These are phyloP conservation scores for Megaceryle maxima DNA, from an alignment of 2,113 vertebrate genomes.

Conservation along the genomic window DNA sequence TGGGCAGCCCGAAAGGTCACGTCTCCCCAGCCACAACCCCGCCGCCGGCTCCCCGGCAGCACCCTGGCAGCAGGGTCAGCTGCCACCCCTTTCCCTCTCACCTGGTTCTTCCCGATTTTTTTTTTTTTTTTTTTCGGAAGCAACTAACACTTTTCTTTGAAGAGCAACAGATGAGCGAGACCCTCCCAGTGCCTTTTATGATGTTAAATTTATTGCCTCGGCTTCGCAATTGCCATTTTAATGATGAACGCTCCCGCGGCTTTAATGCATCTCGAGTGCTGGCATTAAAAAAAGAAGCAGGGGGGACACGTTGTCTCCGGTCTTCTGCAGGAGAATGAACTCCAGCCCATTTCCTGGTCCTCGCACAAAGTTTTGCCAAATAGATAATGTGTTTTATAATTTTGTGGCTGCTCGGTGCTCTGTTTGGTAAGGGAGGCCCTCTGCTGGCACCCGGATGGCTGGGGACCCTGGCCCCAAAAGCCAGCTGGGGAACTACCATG, in stretches of 20 bases:
- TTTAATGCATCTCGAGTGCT: constrained; percentile 15
- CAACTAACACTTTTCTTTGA: constrained; percentile 27
- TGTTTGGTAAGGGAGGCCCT: constrained; percentile 51
- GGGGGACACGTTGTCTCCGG: not conserved
- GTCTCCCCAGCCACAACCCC: not conserved
- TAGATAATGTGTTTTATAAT: constrained; percentile 9
- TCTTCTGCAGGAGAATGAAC: constrained; percentile 31
- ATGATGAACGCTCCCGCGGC: constrained; percentile 24
- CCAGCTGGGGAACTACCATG: not conserved
- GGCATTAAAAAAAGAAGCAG: not conserved
- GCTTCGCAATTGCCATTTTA: constrained; percentile 39
- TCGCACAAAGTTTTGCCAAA: constrained; percentile 45
- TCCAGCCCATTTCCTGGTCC: constrained; percentile 38
- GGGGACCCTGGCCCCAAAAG: not conserved
- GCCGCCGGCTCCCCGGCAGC: not conserved
- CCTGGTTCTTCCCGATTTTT: not conserved
- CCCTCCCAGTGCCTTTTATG: constrained; percentile 50
- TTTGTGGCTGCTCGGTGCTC: not conserved
- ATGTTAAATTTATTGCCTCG: constrained; percentile 52
- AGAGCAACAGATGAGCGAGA: constrained; percentile 52
- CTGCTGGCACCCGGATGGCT: constrained; percentile 22
- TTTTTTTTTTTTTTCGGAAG: not conserved
- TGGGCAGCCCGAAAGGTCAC: not conserved
- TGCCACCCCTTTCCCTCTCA: not conserved
- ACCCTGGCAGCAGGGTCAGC: not conserved